phyloP scores from a whole-genome alignment of 2,113 vertebrate species.

The Lanius collurio region DNA sequence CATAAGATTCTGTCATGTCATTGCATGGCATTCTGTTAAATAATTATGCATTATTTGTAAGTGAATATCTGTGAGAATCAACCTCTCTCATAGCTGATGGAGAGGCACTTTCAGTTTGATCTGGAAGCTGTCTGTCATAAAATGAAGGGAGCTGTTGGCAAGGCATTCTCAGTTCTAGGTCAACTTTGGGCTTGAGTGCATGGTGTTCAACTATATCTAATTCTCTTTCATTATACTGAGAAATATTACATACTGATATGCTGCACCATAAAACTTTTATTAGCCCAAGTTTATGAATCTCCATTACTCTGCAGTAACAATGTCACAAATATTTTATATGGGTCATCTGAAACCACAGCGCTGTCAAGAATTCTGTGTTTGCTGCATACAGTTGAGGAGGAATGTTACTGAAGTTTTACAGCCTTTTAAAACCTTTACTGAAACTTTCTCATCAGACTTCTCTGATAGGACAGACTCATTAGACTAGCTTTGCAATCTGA shows the following conservation, averaged over 20 bases:
- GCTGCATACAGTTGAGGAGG: not conserved
- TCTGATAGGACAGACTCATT: not conserved
- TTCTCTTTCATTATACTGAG: conserved; percentile 18
- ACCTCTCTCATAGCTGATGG: not conserved
- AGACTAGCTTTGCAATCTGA: not conserved
- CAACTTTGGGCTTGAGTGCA: not conserved
- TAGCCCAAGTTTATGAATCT: conserved; percentile 30
- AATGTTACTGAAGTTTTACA: not conserved
- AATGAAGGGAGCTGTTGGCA: not conserved
- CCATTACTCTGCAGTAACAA: conserved; percentile 22
- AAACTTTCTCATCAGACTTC: not conserved
- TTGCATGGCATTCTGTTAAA: not conserved
- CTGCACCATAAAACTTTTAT: conserved; percentile 12
- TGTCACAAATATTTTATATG: conserved; percentile 33
- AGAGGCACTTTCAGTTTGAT: not conserved
- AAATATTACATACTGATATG: conserved; percentile 12
- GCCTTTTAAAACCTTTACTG: not conserved
- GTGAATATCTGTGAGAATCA: not conserved
- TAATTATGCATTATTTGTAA: not conserved
- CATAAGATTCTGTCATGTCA: not conserved
- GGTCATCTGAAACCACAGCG: not conserved
- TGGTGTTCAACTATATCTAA: not conserved
- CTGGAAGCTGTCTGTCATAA: not conserved
- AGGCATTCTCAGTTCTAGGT: not conserved
- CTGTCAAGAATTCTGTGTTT: conserved; percentile 1